Conservation (phyloP, 2,113 vertebrate species). For the Apus apus region DNA sequence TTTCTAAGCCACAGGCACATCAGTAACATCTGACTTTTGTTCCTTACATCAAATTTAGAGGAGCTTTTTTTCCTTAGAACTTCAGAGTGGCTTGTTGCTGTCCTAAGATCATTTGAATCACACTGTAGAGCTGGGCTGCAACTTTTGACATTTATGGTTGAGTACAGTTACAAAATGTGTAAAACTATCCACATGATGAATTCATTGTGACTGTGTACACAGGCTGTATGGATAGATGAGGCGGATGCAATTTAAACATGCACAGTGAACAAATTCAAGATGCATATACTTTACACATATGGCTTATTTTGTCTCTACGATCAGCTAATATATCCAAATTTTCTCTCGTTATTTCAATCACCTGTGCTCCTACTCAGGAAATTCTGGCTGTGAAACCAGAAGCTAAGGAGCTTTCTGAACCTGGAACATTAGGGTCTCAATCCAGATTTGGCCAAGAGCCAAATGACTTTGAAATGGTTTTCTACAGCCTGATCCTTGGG, state of each 20-base stretch:
- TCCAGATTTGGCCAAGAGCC: background rate
- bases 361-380: background rate
- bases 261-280: background rate
- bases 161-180: background rate
- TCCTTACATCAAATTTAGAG: background rate
- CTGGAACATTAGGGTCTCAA: background rate
- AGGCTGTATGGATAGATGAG: background rate
- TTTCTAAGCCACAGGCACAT: background rate
- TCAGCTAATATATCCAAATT: background rate
- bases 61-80: background rate
- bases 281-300: background rate
- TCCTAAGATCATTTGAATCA: background rate
- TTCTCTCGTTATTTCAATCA: background rate
- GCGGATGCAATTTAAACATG: background rate
- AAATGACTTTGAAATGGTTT: background rate
- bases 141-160: background rate
- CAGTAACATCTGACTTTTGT: background rate
- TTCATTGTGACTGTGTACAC: background rate
- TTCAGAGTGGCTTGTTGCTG: background rate
- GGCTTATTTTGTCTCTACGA: background rate
- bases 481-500: background rate
- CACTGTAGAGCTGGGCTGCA: background rate
- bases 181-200: background rate
- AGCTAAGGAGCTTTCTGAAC: background rate
- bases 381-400: background rate